phyloP scores from a whole-genome alignment of 2,113 vertebrate species.

The Castor canadensis region DNA sequence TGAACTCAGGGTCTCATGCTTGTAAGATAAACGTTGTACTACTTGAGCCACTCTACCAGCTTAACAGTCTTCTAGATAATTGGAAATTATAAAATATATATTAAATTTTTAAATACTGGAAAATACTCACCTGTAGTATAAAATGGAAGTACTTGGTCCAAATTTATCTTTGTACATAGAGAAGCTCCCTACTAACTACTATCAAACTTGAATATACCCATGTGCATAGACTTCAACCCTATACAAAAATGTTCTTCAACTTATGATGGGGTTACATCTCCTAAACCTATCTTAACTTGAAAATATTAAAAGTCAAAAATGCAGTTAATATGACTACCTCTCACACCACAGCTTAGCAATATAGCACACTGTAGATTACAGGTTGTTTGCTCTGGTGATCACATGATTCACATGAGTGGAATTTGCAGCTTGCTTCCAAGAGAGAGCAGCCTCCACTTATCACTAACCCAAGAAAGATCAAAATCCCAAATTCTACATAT shows the following conservation, averaged over 20 bases:
- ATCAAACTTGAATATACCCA: neutral
- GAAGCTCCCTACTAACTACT: neutral
- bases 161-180: constrained; percentile 16
- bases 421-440: too few relatives aligned
- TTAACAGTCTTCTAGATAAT: neutral
- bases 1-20: too few relatives aligned
- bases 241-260: neutral
- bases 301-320: neutral
- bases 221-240: neutral
- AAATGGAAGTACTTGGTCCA: constrained; percentile 9
- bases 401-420: neutral
- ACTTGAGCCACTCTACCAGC: too few relatives aligned
- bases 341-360: neutral
- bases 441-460: neutral
- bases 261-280: neutral
- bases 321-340: neutral
- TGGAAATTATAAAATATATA: neutral
- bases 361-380: too few relatives aligned
- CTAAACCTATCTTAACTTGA: neutral
- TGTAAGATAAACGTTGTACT: too few relatives aligned
- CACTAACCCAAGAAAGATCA: neutral
- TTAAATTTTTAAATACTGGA: neutral
- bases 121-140: neutral
- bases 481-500: neutral
- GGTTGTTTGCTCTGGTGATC: neutral